Evolutionary conservation across 2,113 vertebrate genomes (phyloP).

Genomic region (Neomonachus schauinslandi): DNA sequence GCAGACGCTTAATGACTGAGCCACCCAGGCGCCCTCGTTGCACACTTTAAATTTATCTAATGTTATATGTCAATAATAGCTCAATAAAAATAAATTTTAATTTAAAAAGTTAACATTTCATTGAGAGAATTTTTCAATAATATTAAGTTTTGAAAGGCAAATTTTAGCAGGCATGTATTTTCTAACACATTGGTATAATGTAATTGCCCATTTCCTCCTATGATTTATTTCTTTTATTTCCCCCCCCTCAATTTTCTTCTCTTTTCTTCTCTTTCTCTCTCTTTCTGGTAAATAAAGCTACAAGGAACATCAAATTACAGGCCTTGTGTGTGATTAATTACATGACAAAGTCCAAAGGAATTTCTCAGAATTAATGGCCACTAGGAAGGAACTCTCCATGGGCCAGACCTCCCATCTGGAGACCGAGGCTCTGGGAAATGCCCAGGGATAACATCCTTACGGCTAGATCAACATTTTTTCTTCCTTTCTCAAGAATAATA

Average conservation of each 20-base stretch:
- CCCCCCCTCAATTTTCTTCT: neutral
- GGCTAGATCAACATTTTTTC: neutral
- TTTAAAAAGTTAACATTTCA: neutral
- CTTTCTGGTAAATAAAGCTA: neutral
- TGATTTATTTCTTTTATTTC: neutral
- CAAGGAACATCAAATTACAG: neutral
- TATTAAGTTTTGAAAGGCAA: neutral
- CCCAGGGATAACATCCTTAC: neutral
- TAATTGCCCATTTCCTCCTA: neutral
- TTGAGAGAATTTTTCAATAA: neutral
- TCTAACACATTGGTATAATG: neutral
- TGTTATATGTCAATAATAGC: neutral
- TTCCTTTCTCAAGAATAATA: neutral
- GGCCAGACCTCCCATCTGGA: neutral
- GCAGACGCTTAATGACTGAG: too few species aligned
- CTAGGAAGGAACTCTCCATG: neutral
- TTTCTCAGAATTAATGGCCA: neutral
- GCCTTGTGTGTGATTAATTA: neutral
- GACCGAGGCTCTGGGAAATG: neutral
- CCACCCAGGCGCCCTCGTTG: too few species aligned
- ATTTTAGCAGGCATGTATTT: neutral
- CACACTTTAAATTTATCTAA: neutral
- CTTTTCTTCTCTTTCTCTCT: accelerated
- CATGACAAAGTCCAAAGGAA: neutral
- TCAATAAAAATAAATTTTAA: neutral